Conservation (phyloP, 1,140 invertebrate genomes). For the Euura saliciscinereae region DNA sequence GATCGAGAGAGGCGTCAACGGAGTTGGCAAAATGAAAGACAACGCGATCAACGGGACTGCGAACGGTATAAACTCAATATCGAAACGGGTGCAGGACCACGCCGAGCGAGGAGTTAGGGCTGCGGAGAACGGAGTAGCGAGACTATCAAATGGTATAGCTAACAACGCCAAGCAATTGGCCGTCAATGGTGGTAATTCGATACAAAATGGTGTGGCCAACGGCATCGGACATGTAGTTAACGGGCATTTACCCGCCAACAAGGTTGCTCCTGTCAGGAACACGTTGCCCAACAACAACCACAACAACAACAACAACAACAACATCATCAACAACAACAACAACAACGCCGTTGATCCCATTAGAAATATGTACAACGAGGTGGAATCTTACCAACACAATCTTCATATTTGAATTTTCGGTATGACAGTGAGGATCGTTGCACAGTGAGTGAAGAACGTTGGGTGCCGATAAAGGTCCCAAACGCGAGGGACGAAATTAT, state of each 20-base stretch:
- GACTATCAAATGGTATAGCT: constrained; percentile 36
- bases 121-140: constrained; percentile 17
- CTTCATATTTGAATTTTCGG: constrained; percentile 41
- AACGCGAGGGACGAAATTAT: not conserved
- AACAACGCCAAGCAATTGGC: constrained; percentile 34
- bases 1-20: not conserved
- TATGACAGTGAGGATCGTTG: not conserved
- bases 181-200: constrained; percentile 27
- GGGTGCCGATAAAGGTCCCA: not conserved
- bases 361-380: constrained; percentile 53
- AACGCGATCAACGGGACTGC: not conserved
- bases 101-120: constrained; percentile 10
- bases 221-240: constrained; percentile 44
- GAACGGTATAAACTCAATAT: constrained; percentile 8
- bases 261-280: constrained; percentile 40
- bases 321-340: constrained; percentile 21
- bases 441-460: not conserved
- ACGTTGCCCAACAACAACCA: constrained; percentile 22
- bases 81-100: constrained; percentile 8
- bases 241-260: constrained; percentile 41
- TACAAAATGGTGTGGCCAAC: constrained; percentile 51
- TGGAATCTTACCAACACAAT: constrained; percentile 46
- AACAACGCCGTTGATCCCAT: constrained; percentile 34
- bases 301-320: constrained; percentile 21
- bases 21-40: not conserved